A percentile compares a stretch with the other conserved stretches of the same genome.
Conservation (phyloP, 2,113 vertebrate genomes). For the Fulmarus glacialis region DNA sequence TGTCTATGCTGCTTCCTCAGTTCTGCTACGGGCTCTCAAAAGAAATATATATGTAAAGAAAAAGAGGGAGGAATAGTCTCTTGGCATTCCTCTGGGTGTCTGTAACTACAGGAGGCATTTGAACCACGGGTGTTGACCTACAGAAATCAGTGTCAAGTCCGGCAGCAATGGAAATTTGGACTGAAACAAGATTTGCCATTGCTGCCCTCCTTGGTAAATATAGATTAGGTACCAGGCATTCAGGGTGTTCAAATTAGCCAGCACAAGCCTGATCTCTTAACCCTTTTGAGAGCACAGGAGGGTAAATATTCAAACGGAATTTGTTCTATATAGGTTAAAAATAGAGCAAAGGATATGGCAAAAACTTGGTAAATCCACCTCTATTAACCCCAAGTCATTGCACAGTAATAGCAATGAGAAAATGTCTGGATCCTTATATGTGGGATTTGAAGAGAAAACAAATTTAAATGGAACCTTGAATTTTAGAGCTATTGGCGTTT, state of each 20-base stretch:
- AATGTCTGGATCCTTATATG: background rate
- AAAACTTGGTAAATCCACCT: background rate
- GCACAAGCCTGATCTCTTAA: background rate
- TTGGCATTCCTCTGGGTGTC: background rate
- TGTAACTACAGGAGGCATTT: background rate
- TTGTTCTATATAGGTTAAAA: background rate
- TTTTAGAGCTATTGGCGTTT: background rate
- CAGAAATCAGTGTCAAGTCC: background rate
- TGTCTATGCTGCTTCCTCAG: background rate
- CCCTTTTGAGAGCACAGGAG: background rate
- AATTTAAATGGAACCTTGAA: background rate
- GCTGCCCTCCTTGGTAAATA: background rate
- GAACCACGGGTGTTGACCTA: background rate
- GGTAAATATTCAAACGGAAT: background rate
- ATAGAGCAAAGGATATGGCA: background rate
- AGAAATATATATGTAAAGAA: rapidly evolving
- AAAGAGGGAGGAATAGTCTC: background rate
- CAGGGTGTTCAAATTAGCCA: background rate
- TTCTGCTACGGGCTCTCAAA: background rate
- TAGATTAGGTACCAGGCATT: background rate
- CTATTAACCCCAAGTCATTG: background rate
- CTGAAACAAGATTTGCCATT: background rate
- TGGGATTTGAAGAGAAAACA: background rate
- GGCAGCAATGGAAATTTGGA: background rate
- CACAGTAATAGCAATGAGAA: rapidly evolving